Conservation (phyloP, 2,888 invertebrate genomes). For the Branchellion lobata region DNA sequence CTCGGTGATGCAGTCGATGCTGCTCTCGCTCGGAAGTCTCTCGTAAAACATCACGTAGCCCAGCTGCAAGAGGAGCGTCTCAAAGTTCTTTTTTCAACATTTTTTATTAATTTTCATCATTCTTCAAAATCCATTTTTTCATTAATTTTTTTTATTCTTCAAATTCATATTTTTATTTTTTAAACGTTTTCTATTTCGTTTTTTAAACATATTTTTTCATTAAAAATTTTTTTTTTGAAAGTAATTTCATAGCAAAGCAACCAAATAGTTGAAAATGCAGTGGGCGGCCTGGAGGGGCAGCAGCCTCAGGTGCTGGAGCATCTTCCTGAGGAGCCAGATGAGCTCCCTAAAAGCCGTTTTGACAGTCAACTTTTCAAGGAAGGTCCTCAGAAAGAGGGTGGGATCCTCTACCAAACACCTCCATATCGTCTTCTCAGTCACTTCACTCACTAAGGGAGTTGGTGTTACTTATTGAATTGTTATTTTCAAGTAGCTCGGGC, state of each 20-base stretch:
- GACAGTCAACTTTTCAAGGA: conserved; percentile 84
- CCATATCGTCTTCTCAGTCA: conserved; percentile 96
- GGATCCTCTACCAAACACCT: conserved; percentile 96
- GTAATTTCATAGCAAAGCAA: too few species aligned
- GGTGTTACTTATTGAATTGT: not conserved
- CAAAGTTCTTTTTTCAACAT: too few species aligned
- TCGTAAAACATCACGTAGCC: conserved; percentile 99
- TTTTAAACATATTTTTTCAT: too few species aligned
- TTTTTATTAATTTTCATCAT: not conserved
- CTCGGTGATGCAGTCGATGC: conserved; percentile 88
- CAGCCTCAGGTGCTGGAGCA: conserved; percentile 87
- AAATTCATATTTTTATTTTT: not conserved
- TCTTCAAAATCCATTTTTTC: conserved; percentile 3
- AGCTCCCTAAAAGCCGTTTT: conserved; percentile 73
- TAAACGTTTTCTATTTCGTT: not conserved
- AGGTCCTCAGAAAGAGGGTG: conserved; percentile 88
- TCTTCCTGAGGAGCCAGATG: conserved; percentile 84
- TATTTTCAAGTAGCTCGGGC: not conserved
- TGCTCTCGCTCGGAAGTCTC: conserved; percentile 89
- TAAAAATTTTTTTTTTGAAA: too few species aligned
- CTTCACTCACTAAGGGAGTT: conserved; percentile 80
- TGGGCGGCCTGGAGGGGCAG: conserved; percentile 92
- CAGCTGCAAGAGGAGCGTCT: conserved; percentile 63
- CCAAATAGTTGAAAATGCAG: conserved; percentile 95
- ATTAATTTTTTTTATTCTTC: too few species aligned